phyloP scores from a whole-genome alignment of 2,113 vertebrate species.

The Monopterus albus region DNA sequence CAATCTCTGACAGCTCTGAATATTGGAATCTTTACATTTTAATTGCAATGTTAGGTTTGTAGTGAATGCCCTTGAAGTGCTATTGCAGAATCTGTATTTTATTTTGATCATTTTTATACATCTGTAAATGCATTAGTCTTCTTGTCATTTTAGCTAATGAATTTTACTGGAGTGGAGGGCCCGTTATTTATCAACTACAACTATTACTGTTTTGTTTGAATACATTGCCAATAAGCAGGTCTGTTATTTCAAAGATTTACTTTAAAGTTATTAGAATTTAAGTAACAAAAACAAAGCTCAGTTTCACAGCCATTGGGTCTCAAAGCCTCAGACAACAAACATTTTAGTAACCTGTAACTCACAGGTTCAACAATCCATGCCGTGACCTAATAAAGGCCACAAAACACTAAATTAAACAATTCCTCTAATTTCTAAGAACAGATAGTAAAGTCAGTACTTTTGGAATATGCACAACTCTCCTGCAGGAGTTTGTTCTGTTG shows the following conservation, averaged over 20 bases:
- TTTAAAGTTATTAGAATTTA: too few relatives aligned
- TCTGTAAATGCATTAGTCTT: neutral
- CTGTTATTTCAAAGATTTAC: too few relatives aligned
- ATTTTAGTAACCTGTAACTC: too few relatives aligned
- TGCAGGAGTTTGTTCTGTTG: too few relatives aligned
- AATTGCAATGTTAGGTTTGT: too few relatives aligned
- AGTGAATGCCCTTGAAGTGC: too few relatives aligned
- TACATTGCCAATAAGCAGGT: neutral
- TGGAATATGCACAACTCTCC: slow-evolving; percentile 10
- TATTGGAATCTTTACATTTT: slow-evolving; percentile 2
- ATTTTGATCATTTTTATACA: neutral
- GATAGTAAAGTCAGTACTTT: slow-evolving; percentile 16
- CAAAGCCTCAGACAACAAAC: slow-evolving; percentile 24
- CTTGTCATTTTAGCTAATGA: slow-evolving; percentile 8
- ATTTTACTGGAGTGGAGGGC: slow-evolving; percentile 12
- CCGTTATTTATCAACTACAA: neutral
- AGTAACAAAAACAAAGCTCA: too few relatives aligned
- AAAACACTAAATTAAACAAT: slow-evolving; percentile 17
- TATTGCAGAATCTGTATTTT: neutral
- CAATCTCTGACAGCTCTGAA: neutral
- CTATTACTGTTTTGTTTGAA: neutral
- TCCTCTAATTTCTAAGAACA: too few relatives aligned
- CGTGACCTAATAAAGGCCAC: slow-evolving; percentile 31
- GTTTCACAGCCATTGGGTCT: too few relatives aligned
- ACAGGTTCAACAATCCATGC: slow-evolving; percentile 39